A percentile compares a stretch with the other conserved stretches of the same genome.
Conservation (phyloP, 1,140 invertebrate species). For the Lithobius niger region DNA sequence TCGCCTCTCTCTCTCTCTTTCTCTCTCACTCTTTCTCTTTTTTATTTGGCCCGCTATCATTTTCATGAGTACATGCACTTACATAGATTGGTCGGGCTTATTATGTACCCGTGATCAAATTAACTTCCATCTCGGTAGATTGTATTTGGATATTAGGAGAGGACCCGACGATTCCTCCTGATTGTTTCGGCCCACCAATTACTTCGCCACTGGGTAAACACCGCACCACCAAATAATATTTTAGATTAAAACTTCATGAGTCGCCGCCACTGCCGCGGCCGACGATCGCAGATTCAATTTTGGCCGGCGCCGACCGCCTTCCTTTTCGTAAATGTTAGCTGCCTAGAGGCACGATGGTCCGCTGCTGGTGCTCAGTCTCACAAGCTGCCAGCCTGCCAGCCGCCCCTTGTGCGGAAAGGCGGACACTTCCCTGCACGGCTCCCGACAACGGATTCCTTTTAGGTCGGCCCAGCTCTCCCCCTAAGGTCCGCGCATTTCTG, state of each 20-base stretch:
- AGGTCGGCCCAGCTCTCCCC: too few relatives aligned
- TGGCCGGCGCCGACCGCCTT: not conserved
- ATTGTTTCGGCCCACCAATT: not conserved
- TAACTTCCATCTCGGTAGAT: slow-evolving; percentile 18
- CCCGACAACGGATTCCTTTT: too few relatives aligned
- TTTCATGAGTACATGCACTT: slow-evolving; percentile 21
- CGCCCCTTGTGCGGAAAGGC: too few relatives aligned
- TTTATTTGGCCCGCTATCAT: slow-evolving; percentile 13
- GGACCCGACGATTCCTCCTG: slow-evolving; percentile 9
- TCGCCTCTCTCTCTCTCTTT: not conserved
- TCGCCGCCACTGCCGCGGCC: not conserved
- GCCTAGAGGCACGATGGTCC: too few relatives aligned
- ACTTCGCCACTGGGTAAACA: slow-evolving; percentile 2
- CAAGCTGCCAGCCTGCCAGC: too few relatives aligned
- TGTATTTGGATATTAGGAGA: slow-evolving; percentile 18
- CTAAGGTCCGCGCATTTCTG: too few relatives aligned
- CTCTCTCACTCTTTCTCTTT: slow-evolving; percentile 14
- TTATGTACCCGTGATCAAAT: slow-evolving; percentile 19
- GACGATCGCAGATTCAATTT: not conserved
- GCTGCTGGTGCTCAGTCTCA: too few relatives aligned
- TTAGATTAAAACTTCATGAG: slow-evolving; percentile 11
- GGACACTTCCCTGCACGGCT: too few relatives aligned
- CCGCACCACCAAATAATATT: slow-evolving; percentile 10
- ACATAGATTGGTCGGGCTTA: slow-evolving; percentile 19
- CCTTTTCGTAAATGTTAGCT: too few relatives aligned